phyloP scores from a whole-genome alignment of 2,888 invertebrate genomes.

The Troides helena region DNA sequence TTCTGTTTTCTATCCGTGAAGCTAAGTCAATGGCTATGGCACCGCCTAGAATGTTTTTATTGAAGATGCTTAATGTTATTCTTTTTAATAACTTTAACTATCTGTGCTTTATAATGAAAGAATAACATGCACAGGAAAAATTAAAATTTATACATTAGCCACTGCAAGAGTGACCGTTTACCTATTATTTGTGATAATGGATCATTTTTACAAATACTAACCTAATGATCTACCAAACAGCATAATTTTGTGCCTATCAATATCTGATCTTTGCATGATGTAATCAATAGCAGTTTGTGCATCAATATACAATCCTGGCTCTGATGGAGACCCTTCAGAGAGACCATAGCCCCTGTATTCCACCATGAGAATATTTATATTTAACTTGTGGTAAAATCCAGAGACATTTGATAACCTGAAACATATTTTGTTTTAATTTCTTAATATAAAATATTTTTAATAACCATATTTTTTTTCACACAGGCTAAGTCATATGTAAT shows the following conservation, averaged over 20 bases:
- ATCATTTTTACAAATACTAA: slow-evolving; percentile 40
- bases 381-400: slow-evolving; percentile 89
- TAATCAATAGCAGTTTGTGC: slow-evolving; percentile 93
- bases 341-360: slow-evolving; percentile 97
- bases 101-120: too few relatives aligned
- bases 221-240: slow-evolving; percentile 94
- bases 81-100: not conserved
- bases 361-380: slow-evolving; percentile 93
- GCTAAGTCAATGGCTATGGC: slow-evolving; percentile 95
- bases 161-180: not conserved
- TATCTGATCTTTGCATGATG: slow-evolving; percentile 88
- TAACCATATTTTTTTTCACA: not conserved
- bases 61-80: not conserved
- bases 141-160: not conserved
- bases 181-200: not conserved
- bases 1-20: slow-evolving; percentile 86
- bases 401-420: slow-evolving; percentile 91
- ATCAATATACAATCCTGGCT: slow-evolving; percentile 92
- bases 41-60: slow-evolving; percentile 82
- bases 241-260: slow-evolving; percentile 91
- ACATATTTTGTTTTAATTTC: slow-evolving; percentile 3
- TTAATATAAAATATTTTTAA: not conserved
- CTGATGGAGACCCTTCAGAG: slow-evolving; percentile 93
- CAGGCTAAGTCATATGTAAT: not conserved
- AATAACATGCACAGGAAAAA: too few relatives aligned